Percentiles rank a stretch among this genome's conserved stretches.
Evolutionary conservation across 2,888 invertebrate species (phyloP).

Genomic region (Bellardia bayeri): DNA sequence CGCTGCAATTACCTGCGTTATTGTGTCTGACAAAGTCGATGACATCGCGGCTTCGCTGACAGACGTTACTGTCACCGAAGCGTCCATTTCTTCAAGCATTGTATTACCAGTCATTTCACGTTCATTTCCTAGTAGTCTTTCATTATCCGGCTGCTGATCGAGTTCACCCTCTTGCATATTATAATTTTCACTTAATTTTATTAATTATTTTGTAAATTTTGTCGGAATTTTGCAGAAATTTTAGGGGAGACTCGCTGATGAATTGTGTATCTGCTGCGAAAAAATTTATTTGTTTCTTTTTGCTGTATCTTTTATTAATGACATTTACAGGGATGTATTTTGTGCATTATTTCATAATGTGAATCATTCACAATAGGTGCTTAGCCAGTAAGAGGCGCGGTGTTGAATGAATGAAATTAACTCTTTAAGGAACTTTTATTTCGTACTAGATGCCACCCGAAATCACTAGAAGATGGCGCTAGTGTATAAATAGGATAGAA

Average conservation of each 20-base stretch:
- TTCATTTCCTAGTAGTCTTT: slow-evolving; percentile 75
- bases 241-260: slow-evolving; percentile 48
- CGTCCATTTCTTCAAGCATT: slow-evolving; percentile 74
- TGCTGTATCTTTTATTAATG: slow-evolving; percentile 36
- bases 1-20: slow-evolving; percentile 56
- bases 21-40: slow-evolving; percentile 63
- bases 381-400: background rate
- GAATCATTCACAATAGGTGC: slow-evolving; percentile 45
- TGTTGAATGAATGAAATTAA: background rate
- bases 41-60: slow-evolving; percentile 67
- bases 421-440: background rate
- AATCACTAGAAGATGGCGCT: too few relatives aligned
- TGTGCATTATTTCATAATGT: background rate
- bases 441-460: background rate
- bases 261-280: slow-evolving; percentile 74
- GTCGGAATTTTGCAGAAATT: slow-evolving; percentile 55
- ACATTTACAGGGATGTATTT: slow-evolving; percentile 62
- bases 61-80: slow-evolving; percentile 69
- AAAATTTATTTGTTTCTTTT: slow-evolving; percentile 68
- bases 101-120: slow-evolving; percentile 72
- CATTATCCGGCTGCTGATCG: slow-evolving; percentile 66
- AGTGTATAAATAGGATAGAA: too few relatives aligned
- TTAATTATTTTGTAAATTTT: slow-evolving; percentile 54
- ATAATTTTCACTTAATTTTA: slow-evolving; percentile 71
- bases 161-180: slow-evolving; percentile 78